A percentile compares a stretch with the other conserved stretches of the same genome.
Evolutionary conservation across 2,888 invertebrate species (phyloP).

Genomic region (Lordiphosa andalusiaca): DNA sequence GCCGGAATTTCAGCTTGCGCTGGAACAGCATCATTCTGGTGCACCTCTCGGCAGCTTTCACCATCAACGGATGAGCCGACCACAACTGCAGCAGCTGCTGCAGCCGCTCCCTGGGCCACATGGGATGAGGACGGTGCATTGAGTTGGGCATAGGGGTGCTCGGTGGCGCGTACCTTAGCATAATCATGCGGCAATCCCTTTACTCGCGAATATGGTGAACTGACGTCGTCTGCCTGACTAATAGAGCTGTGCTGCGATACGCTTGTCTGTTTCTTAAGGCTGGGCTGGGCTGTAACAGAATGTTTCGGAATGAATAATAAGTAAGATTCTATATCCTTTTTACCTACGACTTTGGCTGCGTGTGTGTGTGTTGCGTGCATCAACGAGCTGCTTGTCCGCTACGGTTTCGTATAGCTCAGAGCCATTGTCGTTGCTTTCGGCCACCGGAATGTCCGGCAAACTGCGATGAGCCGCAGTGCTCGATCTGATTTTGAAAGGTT

Average conservation of each 20-base stretch:
- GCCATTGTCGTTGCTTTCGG: slow-evolving; percentile 87
- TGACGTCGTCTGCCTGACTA: slow-evolving; percentile 82
- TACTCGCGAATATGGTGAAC: slow-evolving; percentile 85
- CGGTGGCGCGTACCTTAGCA: slow-evolving; percentile 81
- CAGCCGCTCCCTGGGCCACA: slow-evolving; percentile 29
- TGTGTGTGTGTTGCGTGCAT: slow-evolving; percentile 74
- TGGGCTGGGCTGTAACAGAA: slow-evolving; percentile 71
- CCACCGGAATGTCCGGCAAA: slow-evolving; percentile 91
- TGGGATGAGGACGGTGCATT: slow-evolving; percentile 76
- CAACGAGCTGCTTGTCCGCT: slow-evolving; percentile 82
- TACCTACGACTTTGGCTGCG: slow-evolving; percentile 78
- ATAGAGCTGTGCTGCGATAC: slow-evolving; percentile 84
- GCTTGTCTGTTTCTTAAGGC: slow-evolving; percentile 81
- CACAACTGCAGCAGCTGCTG: slow-evolving; percentile 47
- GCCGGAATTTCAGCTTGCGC: slow-evolving; percentile 86
- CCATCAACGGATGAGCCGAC: slow-evolving; percentile 32
- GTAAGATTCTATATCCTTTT: not conserved
- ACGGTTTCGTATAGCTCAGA: slow-evolving; percentile 94
- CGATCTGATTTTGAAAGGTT: slow-evolving; percentile 64
- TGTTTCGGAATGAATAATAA: not conserved
- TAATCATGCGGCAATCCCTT: slow-evolving; percentile 85
- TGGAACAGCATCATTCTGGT: slow-evolving; percentile 48
- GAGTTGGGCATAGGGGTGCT: slow-evolving; percentile 80
- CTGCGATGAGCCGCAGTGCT: slow-evolving; percentile 85
- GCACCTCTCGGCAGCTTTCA: slow-evolving; percentile 55